A percentile compares a stretch with the other conserved stretches of the same genome.
phyloP scores from a whole-genome alignment of 2,113 vertebrate species.

The Peromyscus polionotus region DNA sequence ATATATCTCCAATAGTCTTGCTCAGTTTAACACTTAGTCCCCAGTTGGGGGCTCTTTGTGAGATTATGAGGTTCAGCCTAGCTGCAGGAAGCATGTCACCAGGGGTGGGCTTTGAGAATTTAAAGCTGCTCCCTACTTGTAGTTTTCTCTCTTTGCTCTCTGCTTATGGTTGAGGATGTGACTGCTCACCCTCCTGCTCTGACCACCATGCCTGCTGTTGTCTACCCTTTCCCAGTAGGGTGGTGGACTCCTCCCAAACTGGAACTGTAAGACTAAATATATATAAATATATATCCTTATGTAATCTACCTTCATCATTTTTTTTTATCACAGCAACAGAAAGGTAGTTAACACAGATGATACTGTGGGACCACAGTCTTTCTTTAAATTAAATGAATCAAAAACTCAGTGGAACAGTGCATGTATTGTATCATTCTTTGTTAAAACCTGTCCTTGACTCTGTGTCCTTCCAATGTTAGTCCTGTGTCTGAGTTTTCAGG shows the following conservation, averaged over 20 bases:
- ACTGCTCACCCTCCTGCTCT: not conserved
- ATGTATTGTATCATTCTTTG: not conserved
- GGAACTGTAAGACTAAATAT: not conserved
- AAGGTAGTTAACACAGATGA: not conserved
- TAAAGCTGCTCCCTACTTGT: not conserved
- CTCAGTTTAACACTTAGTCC: not conserved
- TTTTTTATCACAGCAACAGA: not conserved
- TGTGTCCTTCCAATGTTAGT: too few species aligned
- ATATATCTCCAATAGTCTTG: not conserved
- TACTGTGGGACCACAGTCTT: not conserved
- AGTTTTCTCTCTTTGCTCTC: not conserved
- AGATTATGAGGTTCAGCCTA: not conserved
- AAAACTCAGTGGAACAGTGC: not conserved
- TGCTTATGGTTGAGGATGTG: not conserved
- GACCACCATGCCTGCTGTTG: not conserved
- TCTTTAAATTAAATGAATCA: not conserved
- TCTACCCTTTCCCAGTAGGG: not conserved
- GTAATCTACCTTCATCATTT: not conserved
- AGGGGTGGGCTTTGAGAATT: not conserved
- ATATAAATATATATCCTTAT: not conserved
- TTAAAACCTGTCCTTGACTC: not conserved
- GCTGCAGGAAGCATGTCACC: not conserved
- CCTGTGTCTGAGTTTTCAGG: not conserved
- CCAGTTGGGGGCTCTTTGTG: not conserved
- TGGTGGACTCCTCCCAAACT: not conserved